Evolutionary conservation across 2,113 vertebrate genomes (phyloP).

Genomic region (Genyomyrus donnyi): DNA sequence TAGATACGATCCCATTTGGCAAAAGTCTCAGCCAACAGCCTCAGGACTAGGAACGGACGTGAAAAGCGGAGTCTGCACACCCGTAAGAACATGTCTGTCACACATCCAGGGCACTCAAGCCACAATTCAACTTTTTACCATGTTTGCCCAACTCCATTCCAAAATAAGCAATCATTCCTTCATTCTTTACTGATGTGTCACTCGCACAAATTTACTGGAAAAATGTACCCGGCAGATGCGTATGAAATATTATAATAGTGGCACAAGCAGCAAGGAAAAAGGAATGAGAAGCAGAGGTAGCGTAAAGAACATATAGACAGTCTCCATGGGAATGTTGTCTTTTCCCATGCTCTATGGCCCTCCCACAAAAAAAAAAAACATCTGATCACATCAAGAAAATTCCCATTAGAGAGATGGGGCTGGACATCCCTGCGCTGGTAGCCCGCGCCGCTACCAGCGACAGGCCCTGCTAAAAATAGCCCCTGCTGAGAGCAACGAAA

Average conservation of each 20-base stretch:
- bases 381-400: neutral
- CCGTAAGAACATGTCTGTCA: neutral
- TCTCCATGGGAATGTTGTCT: constrained; percentile 34
- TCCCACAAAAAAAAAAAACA: neutral
- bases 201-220: neutral
- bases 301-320: neutral
- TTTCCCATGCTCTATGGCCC: constrained; percentile 45
- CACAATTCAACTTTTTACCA: neutral
- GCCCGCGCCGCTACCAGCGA: neutral
- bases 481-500: neutral
- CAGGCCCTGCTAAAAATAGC: constrained; percentile 18
- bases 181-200: neutral
- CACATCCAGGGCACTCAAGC: neutral
- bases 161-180: neutral
- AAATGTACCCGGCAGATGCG: neutral
- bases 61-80: neutral
- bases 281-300: neutral
- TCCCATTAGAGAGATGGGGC: neutral
- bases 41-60: neutral
- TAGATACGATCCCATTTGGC: neutral
- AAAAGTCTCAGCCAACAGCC: neutral
- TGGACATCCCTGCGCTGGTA: neutral
- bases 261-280: neutral
- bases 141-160: neutral
- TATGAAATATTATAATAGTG: neutral